phyloP scores from a whole-genome alignment of 2,797 vertebrate genomes.

The Pangasius djambal region DNA sequence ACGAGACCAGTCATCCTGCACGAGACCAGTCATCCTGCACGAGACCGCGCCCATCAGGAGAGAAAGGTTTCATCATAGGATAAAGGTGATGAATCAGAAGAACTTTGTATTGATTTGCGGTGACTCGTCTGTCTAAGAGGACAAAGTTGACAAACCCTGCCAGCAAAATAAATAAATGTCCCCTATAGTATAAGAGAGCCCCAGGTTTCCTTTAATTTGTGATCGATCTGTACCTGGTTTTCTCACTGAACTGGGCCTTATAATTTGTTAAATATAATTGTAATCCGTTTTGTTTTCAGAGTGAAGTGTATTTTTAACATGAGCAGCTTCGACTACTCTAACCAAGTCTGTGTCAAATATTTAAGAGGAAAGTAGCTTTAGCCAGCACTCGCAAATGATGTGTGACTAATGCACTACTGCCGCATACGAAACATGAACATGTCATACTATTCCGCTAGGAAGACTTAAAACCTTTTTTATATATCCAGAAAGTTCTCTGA shows the following conservation, averaged over 20 bases:
- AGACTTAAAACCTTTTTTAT: neutral
- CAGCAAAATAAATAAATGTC: neutral
- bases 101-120: neutral
- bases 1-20: no score
- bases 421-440: conserved; percentile 29
- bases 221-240: neutral
- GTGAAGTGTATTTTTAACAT: neutral
- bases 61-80: neutral
- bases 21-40: no score
- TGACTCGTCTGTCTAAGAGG: neutral
- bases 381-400: conserved; percentile 14
- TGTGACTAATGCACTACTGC: conserved; percentile 30
- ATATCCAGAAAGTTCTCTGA: conserved; percentile 23
- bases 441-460: neutral
- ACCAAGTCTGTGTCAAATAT: neutral
- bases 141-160: neutral
- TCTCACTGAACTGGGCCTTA: neutral
- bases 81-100: neutral
- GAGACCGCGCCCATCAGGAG: neutral
- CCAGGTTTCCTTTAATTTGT: neutral
- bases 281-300: neutral
- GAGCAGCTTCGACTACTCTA: neutral
- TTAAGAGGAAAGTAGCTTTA: neutral
- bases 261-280: neutral
- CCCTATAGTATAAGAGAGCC: neutral